Base-by-base conservation (phyloP, 2,797 vertebrate genomes). In the Phoeniculus purpureus region DNA sequence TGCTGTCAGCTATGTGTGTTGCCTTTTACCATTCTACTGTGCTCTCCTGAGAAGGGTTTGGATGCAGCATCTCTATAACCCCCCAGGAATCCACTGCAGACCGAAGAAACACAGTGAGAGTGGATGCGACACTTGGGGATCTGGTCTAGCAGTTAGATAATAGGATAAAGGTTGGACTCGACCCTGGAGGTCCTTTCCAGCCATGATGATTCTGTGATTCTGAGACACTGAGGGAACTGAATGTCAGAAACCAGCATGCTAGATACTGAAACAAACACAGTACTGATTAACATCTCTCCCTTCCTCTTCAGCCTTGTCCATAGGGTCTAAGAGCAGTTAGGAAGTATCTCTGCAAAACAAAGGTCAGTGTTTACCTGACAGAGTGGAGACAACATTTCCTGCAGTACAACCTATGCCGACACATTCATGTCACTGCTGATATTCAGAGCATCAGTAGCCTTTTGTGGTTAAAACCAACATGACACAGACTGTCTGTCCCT, bases 291-390 rank as follows among this genome's bases (percentile, higher is more conserved):
- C 13, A 70, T 26, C 65, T 59, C 68, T 64, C 75, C 21, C 56
- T 92, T 65, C 59, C 76, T 72, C 62, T 65, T 34, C 52, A 9
- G 4, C 18, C 29, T 48, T 27, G 15, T 9, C 55, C 23, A 11
- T 15, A 7, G 21, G 3, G 11, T 20, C 64, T 55, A 15, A 64
- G 20, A 81, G 12, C 37, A 51, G 78, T 31, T 50, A 20, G 64
- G 8, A 89, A 94, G 81, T 7, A 93, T 25, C 23, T 54, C n/a
- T 74, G 25, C 19, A 20, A 61, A 47, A 13, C 73, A 54, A 48
- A 88, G 84, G 91, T 91, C 81, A 82, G 27, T 17, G 64, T 64
- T 86, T 91, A 59, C 73, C 48, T 65, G 77, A 48, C 50, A 73
- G 32, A 0, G 0, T 4, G 11, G 40, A 87, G 72, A 81, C 23